These are phyloP conservation scores for Hypselothyrea guttata DNA, from an alignment of 2,888 invertebrate genomes.

Conservation along the genomic window DNA sequence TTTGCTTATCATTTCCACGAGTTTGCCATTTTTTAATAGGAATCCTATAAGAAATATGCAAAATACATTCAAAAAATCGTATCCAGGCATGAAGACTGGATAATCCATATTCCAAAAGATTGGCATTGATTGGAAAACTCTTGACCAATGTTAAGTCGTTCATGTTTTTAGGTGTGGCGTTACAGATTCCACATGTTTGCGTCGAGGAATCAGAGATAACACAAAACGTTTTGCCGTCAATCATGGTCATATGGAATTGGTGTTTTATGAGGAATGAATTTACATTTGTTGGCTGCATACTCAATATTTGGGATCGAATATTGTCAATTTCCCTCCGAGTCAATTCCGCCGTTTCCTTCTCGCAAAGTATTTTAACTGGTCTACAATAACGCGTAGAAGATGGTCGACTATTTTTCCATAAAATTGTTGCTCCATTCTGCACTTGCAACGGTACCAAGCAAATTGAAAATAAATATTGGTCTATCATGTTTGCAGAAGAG, in stretches of 20 bases:
- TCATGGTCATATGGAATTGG: conserved; percentile 1
- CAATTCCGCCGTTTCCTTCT: conserved; percentile 22
- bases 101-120: conserved; percentile 2
- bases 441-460: conserved; percentile 19
- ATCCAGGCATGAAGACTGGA: conserved; percentile 5
- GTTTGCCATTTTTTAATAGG: conserved; percentile 15
- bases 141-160: conserved; percentile 2
- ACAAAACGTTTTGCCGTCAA: conserved; percentile 2
- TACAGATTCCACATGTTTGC: conserved; percentile 6
- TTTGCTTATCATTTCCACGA: conserved; percentile 3
- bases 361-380: conserved; percentile 15
- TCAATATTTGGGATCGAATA: conserved; percentile 12
- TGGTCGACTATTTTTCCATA: neutral
- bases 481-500: conserved; percentile 14
- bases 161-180: conserved; percentile 3
- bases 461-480: conserved; percentile 17
- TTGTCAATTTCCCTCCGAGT: conserved; percentile 25
- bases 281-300: conserved; percentile 4
- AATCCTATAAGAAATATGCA: conserved; percentile 5
- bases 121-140: neutral
- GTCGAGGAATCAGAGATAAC: conserved; percentile 1
- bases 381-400: neutral
- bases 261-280: conserved; percentile 5
- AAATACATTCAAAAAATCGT: conserved; percentile 9
- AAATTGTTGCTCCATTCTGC: conserved; percentile 12